These are phyloP conservation scores for Corythornis vintsioides DNA, from an alignment of 2,113 vertebrate species.

Conservation along the genomic window DNA sequence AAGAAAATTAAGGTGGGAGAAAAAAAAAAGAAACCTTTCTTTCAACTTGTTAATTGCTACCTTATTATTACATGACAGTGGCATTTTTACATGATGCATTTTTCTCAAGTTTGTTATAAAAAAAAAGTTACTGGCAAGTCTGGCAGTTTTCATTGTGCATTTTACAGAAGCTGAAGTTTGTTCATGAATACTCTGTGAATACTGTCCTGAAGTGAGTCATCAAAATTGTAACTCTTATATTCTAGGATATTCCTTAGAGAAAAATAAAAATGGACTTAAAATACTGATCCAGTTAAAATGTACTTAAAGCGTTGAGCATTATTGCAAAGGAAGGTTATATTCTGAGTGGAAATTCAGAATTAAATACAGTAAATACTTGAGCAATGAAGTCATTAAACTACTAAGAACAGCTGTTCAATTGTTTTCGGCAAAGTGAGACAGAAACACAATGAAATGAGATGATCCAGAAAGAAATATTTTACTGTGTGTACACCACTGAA, in stretches of 20 bases:
- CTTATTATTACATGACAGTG: too few relatives aligned
- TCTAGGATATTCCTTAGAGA: neutral
- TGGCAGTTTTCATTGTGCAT: neutral
- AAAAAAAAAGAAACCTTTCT: too few relatives aligned
- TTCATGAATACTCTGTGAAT: neutral
- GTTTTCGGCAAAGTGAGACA: neutral
- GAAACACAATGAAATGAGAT: neutral
- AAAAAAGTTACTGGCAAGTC: neutral
- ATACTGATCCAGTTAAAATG: neutral
- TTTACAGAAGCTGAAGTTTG: neutral
- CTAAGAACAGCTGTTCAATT: neutral
- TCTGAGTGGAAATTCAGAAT: neutral
- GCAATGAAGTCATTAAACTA: slow-evolving; percentile 5
- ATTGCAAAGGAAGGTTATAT: neutral
- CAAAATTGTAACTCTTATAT: neutral
- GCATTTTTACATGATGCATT: neutral
- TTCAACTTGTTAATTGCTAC: too few relatives aligned
- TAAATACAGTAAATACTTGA: slow-evolving; percentile 8
- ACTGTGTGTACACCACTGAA: neutral
- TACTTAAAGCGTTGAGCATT: neutral
- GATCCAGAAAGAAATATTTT: neutral
- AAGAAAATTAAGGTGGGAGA: neutral
- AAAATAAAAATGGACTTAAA: neutral
- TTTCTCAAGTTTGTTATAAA: neutral
- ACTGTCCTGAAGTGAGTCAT: neutral